Evolutionary conservation across 2,797 vertebrate genomes (phyloP), one percentile per base, ranked within the genome.

Genomic region (Halcyon chelicuti): DNA sequence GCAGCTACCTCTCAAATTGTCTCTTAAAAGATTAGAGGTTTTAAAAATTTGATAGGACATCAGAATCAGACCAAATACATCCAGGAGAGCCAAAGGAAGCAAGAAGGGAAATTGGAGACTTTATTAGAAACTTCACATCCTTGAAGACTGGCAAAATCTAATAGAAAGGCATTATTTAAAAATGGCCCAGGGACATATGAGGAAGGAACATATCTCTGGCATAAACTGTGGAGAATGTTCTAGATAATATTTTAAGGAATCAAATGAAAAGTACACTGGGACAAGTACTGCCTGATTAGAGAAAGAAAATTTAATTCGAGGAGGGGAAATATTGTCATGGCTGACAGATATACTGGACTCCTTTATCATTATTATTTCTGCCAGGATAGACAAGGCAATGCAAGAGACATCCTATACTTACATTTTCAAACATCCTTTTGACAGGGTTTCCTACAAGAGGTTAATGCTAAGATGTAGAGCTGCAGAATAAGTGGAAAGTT

Each of bases 361-460:
- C 35, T 93, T 95, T 79, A 54, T 63, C 0, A 1, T 83, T 62
- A 37, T 83, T 86, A 72, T 94, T 86, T 89, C 90, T 94, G 65
- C 68, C 49, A 66, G 61, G 42, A 71, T 40, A 75, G 75, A 75
- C 35, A 25, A 80, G 61, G 70, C 71, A 90, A 18, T 8, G 49
- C n/a, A 80, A 26, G 12, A 85, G 67, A 80, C 80, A 89, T 94
- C 44, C 80, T 82, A 71, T 44, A 85, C 77, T 95, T 88, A 65
- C 22, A 80, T 80, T 85, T 96, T 68, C 88, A 92, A 86, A 16
- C 68, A 80, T 83, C 66, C 33, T 89, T 82, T 85, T 95, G 94
- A 78, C 90, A 94, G 44, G 42, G 54, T 91, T 95, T 90, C 77
- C 61, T 89, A 40, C 19, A 80, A 72, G 54, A 97, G 86, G 88